phyloP scores from a whole-genome alignment of 23 tunicate species.

The Trididemnum miniatum region DNA sequence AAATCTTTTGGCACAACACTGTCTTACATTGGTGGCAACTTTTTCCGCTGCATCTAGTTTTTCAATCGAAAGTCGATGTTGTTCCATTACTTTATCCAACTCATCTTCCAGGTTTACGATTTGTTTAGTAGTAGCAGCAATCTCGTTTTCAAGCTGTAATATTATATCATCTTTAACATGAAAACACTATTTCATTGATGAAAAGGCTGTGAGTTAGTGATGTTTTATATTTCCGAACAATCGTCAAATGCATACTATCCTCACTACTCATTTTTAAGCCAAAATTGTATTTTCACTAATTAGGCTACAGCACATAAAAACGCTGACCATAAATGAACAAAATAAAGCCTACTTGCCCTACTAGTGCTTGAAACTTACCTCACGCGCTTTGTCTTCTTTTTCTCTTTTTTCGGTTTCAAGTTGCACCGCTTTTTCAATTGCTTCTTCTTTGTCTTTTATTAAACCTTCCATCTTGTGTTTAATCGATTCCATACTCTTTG shows the following conservation, averaged over 20 bases:
- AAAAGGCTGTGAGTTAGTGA: too few relatives aligned
- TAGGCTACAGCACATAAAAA: too few relatives aligned
- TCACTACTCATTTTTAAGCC: too few relatives aligned
- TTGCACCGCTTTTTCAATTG: constrained; percentile 79
- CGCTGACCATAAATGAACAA: too few relatives aligned
- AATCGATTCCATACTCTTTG: constrained; percentile 95
- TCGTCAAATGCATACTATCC: too few relatives aligned
- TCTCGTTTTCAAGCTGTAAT: constrained; percentile 80
- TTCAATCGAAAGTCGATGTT: constrained; percentile 74
- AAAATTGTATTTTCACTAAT: too few relatives aligned
- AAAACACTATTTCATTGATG: too few relatives aligned
- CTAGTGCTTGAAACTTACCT: too few relatives aligned
- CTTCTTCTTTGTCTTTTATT: constrained; percentile 93
- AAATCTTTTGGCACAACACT: too few relatives aligned
- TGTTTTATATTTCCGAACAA: too few relatives aligned
- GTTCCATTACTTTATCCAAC: constrained; percentile 84
- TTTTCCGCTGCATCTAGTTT: constrained; percentile 92
- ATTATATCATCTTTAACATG: too few relatives aligned
- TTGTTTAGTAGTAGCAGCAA: constrained; percentile 52
- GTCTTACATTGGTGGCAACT: constrained; percentile 86
- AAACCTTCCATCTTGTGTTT: constrained; percentile 98
- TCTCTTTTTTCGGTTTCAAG: constrained; percentile 85
- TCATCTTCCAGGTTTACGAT: constrained; percentile 82
- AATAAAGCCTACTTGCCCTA: too few relatives aligned
- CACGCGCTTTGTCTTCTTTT: constrained; percentile 64